These are phyloP conservation scores for Netelia melanura DNA, from an alignment of 2,888 invertebrate genomes.

Conservation along the genomic window DNA sequence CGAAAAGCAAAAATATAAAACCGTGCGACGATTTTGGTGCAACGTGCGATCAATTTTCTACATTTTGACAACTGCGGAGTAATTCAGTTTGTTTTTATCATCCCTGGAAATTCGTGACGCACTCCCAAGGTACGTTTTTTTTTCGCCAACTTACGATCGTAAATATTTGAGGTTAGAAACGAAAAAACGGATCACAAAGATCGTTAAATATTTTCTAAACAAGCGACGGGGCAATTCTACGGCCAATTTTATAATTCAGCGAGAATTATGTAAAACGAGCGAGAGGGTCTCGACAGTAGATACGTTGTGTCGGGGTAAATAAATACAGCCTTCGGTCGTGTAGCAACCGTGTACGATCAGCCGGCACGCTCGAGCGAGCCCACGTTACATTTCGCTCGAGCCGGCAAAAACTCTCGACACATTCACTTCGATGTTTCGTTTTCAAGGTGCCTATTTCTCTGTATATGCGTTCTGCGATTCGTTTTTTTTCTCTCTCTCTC, in stretches of 20 bases:
- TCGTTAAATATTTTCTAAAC: background rate
- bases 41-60: background rate
- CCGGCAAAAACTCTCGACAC: conserved; percentile 17
- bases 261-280: background rate
- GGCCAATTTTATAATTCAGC: background rate
- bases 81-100: background rate
- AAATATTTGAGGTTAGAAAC: conserved; percentile 4
- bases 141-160: background rate
- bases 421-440: conserved; percentile 29
- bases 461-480: background rate
- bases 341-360: background rate
- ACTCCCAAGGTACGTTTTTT: background rate
- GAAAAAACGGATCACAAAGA: background rate
- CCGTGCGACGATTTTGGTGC: background rate
- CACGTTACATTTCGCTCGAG: background rate
- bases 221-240: background rate
- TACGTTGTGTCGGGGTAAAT: background rate
- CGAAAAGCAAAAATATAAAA: background rate
- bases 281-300: background rate
- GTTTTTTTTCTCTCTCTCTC: background rate
- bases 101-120: background rate
- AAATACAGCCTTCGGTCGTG: background rate
- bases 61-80: background rate
- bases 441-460: conserved; percentile 17
- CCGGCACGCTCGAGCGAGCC: background rate